A percentile compares a stretch with the other conserved stretches of the same genome.
These are phyloP conservation scores for Agonopterix arenella DNA, from an alignment of 2,888 invertebrate species.

Conservation along the genomic window DNA sequence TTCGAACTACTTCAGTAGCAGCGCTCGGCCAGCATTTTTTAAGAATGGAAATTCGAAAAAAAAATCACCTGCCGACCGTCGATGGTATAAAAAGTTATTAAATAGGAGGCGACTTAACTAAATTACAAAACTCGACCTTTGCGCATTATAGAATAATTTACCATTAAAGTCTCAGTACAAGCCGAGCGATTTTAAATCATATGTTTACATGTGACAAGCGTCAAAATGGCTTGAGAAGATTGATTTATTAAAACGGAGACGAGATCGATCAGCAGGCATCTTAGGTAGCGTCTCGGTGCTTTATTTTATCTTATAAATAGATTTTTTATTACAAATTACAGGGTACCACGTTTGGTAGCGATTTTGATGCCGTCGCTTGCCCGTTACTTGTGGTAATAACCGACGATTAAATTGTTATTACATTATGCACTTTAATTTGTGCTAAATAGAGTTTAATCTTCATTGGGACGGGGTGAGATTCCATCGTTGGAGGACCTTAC, in stretches of 20 bases:
- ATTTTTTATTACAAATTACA: slow-evolving; percentile 76
- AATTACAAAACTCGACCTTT: slow-evolving; percentile 73
- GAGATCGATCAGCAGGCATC: slow-evolving; percentile 67
- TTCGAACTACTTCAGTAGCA: slow-evolving; percentile 73
- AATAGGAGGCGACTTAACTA: slow-evolving; percentile 75
- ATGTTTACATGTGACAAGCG: slow-evolving; percentile 58
- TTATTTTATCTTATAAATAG: slow-evolving; percentile 76
- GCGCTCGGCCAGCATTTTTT: slow-evolving; percentile 39
- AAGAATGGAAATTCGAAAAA: slow-evolving; percentile 34
- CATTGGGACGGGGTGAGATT: slow-evolving; percentile 22
- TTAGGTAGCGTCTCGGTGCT: slow-evolving; percentile 71
- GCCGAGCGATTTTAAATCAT: slow-evolving; percentile 56
- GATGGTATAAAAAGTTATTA: slow-evolving; percentile 63
- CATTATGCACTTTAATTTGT: slow-evolving; percentile 52
- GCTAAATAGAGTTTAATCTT: slow-evolving; percentile 53
- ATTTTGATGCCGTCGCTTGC: slow-evolving; percentile 53
- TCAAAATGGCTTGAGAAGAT: slow-evolving; percentile 54
- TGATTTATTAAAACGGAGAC: slow-evolving; percentile 64
- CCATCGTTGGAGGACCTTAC: slow-evolving; percentile 24
- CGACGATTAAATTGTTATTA: slow-evolving; percentile 28
- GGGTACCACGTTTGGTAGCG: slow-evolving; percentile 74
- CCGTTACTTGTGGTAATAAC: slow-evolving; percentile 45
- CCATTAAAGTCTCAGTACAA: slow-evolving; percentile 34
- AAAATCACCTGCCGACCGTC: slow-evolving; percentile 61
- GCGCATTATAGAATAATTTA: slow-evolving; percentile 70